Evolutionary conservation across 2,888 invertebrate genomes (phyloP), one percentile per base, ranked within the genome.

Genomic region (Papilio protenor): DNA sequence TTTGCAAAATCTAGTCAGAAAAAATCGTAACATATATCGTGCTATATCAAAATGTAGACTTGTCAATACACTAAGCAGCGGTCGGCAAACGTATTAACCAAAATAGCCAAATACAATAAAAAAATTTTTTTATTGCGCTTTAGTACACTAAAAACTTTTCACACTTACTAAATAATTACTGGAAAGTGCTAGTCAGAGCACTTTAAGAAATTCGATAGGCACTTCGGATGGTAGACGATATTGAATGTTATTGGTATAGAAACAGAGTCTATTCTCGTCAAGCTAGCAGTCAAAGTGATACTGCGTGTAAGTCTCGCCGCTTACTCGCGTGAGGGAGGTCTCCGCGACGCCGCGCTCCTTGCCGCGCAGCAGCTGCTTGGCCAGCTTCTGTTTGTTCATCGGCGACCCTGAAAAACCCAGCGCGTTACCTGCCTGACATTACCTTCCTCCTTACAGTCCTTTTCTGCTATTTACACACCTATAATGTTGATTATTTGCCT

Each of bases 251-350:
- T 11, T 0, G 0, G 2, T 18, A 55, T 55, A 33, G 14, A 12
- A 23, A 73, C 80, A 81, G 57, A 80, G 85, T 84, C 82, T 85
- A 85, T 81, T 84, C 84, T 83, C 84, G 83, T 80, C 81, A 78
- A 79, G 87, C 85, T 90, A 90, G 87, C 88, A 89, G 83, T 90
- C 89, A 88, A 92, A 92, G 85, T 89, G 88, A 88, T 92, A 94
- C 82, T 91, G 90, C 83, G 88, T 90, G 86, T 86, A 87, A 81
- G 81, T 81, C 79, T 82, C 81, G 76, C 87, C 88, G 85, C 96
- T 96, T 97, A 97, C 97, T 96, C 97, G 96, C 92, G 96, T 97
- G 90, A 97, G 95, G 85, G 97, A 96, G 82, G 97, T 97, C 95
- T 97, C 97, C 91, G 97, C 97, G 86, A 96, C 96, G 88, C 95